phyloP scores from a whole-genome alignment of 1,140 invertebrate genomes.

The Matsumurasca onukii region DNA sequence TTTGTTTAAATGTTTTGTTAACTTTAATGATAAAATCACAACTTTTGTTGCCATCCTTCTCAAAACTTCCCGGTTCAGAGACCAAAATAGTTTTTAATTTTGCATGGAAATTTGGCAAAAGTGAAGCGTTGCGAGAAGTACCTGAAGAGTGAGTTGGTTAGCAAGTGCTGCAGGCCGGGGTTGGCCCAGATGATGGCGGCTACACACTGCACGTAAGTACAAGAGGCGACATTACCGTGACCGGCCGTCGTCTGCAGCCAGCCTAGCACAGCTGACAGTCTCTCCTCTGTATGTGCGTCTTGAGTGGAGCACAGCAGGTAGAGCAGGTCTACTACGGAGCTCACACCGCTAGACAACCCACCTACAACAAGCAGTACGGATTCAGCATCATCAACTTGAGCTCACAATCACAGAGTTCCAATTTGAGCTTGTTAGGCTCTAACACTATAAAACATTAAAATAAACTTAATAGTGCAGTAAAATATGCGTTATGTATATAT shows the following conservation, averaged over 20 bases:
- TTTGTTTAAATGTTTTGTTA: too few relatives aligned
- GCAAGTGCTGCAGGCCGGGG: constrained; percentile 50
- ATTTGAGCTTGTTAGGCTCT: too few relatives aligned
- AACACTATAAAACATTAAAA: too few relatives aligned
- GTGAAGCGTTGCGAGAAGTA: too few relatives aligned
- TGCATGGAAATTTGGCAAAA: too few relatives aligned
- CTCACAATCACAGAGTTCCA: too few relatives aligned
- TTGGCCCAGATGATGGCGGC: constrained; percentile 81
- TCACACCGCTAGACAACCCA: constrained; percentile 25
- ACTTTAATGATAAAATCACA: too few relatives aligned
- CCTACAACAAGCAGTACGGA: constrained; percentile 7
- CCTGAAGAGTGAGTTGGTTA: constrained; percentile 30
- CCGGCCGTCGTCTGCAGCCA: constrained; percentile 61
- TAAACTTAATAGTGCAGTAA: too few relatives aligned
- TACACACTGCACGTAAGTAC: constrained; percentile 66
- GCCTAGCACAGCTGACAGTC: constrained; percentile 58
- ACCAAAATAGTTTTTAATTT: too few relatives aligned
- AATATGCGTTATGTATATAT: too few relatives aligned
- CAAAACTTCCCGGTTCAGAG: too few relatives aligned
- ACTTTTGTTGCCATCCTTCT: too few relatives aligned
- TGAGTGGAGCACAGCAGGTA: constrained; percentile 51
- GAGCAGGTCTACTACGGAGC: constrained; percentile 36
- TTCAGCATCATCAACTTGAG: neutral
- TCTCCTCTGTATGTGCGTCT: constrained; percentile 49
- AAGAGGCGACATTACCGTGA: constrained; percentile 46